Conservation (phyloP, 2,113 vertebrate species). For the Ramphastos sulfuratus region DNA sequence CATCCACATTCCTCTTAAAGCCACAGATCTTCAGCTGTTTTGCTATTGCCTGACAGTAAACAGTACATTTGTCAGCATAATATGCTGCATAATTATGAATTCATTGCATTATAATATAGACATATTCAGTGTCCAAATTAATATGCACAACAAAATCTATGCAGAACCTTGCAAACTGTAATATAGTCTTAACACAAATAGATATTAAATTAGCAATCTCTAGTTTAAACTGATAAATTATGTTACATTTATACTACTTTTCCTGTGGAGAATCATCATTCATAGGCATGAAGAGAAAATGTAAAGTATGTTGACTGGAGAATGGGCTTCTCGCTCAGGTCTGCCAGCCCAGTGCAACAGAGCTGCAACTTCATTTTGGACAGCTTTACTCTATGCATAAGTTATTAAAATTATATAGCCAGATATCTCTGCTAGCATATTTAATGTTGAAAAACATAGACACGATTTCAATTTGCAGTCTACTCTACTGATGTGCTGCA, state of each 20-base stretch:
- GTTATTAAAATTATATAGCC: background rate
- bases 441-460: background rate
- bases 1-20: conserved; percentile 71
- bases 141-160: conserved; percentile 13
- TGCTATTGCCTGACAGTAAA: conserved; percentile 74
- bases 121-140: background rate
- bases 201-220: background rate
- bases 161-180: conserved; percentile 33
- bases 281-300: background rate
- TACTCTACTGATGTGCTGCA: background rate
- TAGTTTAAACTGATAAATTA: conserved; percentile 41
- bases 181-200: background rate
- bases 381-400: background rate
- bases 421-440: background rate
- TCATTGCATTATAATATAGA: background rate
- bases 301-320: background rate
- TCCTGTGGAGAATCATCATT: background rate
- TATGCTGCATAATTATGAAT: background rate
- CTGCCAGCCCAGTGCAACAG: background rate
- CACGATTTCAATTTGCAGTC: background rate
- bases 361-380: background rate
- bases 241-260: background rate
- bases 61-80: conserved; percentile 61
- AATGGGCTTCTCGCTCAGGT: background rate
- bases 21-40: conserved; percentile 74